These are phyloP conservation scores for Oligia latruncula DNA, from an alignment of 2,888 invertebrate genomes.

Conservation along the genomic window DNA sequence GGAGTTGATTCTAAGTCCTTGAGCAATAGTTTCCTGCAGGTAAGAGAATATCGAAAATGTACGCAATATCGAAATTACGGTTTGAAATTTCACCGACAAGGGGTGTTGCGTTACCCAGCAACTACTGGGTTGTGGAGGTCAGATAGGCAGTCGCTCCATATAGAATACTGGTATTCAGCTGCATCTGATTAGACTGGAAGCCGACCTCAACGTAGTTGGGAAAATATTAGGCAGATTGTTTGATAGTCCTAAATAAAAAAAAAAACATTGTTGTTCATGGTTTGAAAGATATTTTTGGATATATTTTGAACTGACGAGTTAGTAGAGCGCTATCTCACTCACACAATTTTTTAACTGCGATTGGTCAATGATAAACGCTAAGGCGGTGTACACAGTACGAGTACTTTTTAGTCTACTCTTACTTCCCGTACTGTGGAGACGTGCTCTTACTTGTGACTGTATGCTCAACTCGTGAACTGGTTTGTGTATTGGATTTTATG, in stretches of 20 bases:
- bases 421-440: too few relatives aligned
- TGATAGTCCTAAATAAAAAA: background rate
- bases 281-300: background rate
- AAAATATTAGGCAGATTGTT: background rate
- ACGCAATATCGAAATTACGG: background rate
- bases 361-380: too few relatives aligned
- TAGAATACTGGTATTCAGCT: background rate
- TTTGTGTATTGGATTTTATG: too few relatives aligned
- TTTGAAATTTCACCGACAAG: background rate
- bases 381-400: too few relatives aligned
- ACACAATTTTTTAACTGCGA: too few relatives aligned
- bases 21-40: constrained; percentile 91
- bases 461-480: too few relatives aligned
- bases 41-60: constrained; percentile 61
- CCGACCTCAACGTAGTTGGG: background rate
- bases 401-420: too few relatives aligned
- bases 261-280: background rate
- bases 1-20: constrained; percentile 91
- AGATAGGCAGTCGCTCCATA: background rate
- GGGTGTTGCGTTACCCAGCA: background rate
- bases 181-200: background rate
- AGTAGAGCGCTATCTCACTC: too few relatives aligned
- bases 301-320: too few relatives aligned
- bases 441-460: too few relatives aligned
- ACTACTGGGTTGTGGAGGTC: background rate